A percentile compares a stretch with the other conserved stretches of the same genome.
Evolutionary conservation across 2,113 vertebrate genomes (phyloP).

Genomic region (Neolamprologus brichardi): DNA sequence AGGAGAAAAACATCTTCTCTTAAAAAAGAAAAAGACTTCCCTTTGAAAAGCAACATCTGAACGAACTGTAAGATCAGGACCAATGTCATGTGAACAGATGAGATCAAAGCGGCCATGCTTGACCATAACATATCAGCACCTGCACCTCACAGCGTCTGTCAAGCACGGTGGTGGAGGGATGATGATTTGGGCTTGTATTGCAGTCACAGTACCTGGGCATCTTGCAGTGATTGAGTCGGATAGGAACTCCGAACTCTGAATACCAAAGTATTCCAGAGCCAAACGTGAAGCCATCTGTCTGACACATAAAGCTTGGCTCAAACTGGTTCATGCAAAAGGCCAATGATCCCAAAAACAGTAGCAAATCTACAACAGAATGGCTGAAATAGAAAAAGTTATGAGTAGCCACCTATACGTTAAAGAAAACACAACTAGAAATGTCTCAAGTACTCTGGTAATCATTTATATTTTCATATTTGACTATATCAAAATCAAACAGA

Average conservation of each 20-base stretch:
- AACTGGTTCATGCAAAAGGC: background rate
- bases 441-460: background rate
- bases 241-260: background rate
- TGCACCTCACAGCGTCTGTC: background rate
- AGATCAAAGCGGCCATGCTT: background rate
- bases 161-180: background rate
- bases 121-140: background rate
- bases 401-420: background rate
- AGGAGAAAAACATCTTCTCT: background rate
- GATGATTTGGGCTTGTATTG: background rate
- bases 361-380: background rate
- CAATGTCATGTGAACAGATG: background rate
- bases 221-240: background rate
- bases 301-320: background rate
- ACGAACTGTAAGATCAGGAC: fast-evolving
- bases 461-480: background rate
- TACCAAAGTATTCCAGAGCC: background rate
- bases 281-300: background rate
- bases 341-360: background rate
- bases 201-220: background rate
- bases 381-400: background rate
- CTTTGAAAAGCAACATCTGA: background rate
- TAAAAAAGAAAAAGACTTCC: background rate
- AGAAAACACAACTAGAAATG: background rate
- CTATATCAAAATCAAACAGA: background rate